phyloP scores from a whole-genome alignment of 1,140 invertebrate genomes.

The Drosophila gunungcola region DNA sequence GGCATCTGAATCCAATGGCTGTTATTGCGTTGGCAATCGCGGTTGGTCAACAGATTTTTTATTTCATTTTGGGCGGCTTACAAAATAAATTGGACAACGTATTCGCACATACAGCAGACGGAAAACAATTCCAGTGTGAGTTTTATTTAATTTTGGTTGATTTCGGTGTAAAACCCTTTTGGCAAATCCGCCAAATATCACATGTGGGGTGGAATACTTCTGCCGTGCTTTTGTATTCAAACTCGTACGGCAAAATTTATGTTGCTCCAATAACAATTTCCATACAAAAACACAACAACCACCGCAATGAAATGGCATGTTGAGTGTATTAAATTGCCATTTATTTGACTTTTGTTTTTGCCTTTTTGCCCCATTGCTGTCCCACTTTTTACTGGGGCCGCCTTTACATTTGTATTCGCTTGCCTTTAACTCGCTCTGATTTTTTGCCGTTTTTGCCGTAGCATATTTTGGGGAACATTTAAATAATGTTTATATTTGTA shows the following conservation, averaged over 20 bases:
- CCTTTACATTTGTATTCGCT: conserved; percentile 11
- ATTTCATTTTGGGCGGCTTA: conserved; percentile 62
- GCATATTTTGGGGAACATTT: conserved; percentile 74
- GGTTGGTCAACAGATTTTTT: conserved; percentile 68
- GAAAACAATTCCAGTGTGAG: conserved; percentile 11
- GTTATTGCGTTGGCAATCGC: conserved; percentile 64
- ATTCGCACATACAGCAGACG: conserved; percentile 8
- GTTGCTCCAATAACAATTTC: conserved; percentile 79
- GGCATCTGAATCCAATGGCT: conserved; percentile 2
- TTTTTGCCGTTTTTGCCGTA: conserved; percentile 39
- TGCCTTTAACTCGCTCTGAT: background rate
- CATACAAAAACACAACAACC: conserved; percentile 46
- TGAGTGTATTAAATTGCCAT: conserved; percentile 81
- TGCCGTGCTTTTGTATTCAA: conserved; percentile 57
- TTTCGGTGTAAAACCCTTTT: conserved; percentile 42
- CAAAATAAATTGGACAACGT: conserved; percentile 51
- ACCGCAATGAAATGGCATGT: conserved; percentile 63
- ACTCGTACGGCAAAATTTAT: conserved; percentile 73
- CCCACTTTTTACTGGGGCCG: conserved; percentile 44
- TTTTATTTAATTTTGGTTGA: conserved; percentile 61
- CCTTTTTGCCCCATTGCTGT: conserved; percentile 32
- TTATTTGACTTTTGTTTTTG: conserved; percentile 78
- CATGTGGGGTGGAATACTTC: conserved; percentile 26
- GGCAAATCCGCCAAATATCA: conserved; percentile 30
- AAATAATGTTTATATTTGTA: conserved; percentile 75